Base-by-base conservation (phyloP, 1,140 invertebrate species). In the Brachionus manjavacas region DNA sequence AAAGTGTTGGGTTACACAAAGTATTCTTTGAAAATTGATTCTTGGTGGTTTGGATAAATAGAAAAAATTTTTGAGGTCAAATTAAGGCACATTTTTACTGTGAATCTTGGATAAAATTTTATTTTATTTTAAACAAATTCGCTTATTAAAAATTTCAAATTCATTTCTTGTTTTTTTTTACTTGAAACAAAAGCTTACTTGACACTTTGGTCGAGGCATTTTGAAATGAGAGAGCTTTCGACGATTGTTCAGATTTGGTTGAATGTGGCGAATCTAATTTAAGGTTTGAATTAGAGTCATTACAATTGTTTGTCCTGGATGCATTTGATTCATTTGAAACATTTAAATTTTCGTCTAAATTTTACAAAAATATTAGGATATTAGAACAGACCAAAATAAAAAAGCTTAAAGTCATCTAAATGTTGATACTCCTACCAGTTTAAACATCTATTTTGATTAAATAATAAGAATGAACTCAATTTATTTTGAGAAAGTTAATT, bases 221-320 rank as follows among this genome's bases (percentile, higher is more conserved):
- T 76, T 76, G 72, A 76, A 76, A 76, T 49, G 72, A 76, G 25
- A 76, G 72, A 25, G 72, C 72, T 76, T 76, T 76, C 11, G 72
- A 76, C 12, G 72, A 76, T 46, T 76, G 72, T 25, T 76, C 72
- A 4, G 72, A 76, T 49, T 28, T 76, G 20, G 72, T 76, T 9
- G 72, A 76, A 76, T 76, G 72, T 49, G 72, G 72, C 12, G 72
- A 76, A 23, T 76, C 72, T 76, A 76, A 28, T 49, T 76, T 76
- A 49, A 76, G 46, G 25, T 76, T 76, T 41, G 68, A 39, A 72
- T 41, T 72, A 3, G 68, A 72, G 35, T 72, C 68, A 72, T 72
- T 35, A 11, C 39, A 72, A 72, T 39, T 72, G 43, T 43, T 72
- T 72, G 35, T 43, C 6, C 46, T 72, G 7, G 31, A 72, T 41